Conservation (phyloP, 1,140 invertebrate species). For the Drosophila carrolli region DNA sequence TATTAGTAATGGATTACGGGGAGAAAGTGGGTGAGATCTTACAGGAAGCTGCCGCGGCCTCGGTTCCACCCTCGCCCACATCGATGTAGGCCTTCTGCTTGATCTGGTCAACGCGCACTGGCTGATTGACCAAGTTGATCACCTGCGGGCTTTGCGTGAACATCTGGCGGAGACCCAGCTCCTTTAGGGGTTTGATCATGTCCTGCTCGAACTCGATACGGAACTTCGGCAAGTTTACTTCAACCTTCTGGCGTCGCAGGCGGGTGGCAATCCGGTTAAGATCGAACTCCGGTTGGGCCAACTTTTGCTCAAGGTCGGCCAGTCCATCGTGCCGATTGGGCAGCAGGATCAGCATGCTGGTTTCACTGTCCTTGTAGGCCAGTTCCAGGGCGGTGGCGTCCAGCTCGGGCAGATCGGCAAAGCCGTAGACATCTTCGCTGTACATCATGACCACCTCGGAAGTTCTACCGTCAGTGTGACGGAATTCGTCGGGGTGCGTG, state of each 20-base stretch:
- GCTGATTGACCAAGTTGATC: constrained; percentile 28
- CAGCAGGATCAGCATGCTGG: constrained; percentile 69
- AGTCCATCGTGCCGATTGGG: constrained; percentile 69
- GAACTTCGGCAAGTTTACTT: constrained; percentile 66
- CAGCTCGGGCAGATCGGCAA: constrained; percentile 67
- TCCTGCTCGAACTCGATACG: constrained; percentile 69
- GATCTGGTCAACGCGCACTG: constrained; percentile 56
- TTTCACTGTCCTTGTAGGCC: constrained; percentile 47
- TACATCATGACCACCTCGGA: constrained; percentile 75
- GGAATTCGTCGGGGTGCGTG: constrained; percentile 51
- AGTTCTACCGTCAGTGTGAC: constrained; percentile 2
- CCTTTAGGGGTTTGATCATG: constrained; percentile 54
- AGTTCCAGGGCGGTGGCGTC: constrained; percentile 66
- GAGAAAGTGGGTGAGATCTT: constrained; percentile 9
- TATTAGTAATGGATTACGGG: background rate
- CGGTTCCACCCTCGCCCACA: constrained; percentile 76
- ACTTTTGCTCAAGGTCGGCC: constrained; percentile 40
- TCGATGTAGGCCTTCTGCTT: constrained; percentile 74
- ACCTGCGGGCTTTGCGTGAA: constrained; percentile 49
- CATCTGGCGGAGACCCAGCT: constrained; percentile 53
- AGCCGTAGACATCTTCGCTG: constrained; percentile 62
- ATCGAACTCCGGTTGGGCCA: constrained; percentile 27
- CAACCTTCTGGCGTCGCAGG: constrained; percentile 50
- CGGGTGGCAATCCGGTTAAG: constrained; percentile 53
- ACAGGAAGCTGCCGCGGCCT: constrained; percentile 72